Evolutionary conservation across 2,797 vertebrate species (phyloP), one percentile per base, ranked within the genome.

Genomic region (Leptodactylus fallax): DNA sequence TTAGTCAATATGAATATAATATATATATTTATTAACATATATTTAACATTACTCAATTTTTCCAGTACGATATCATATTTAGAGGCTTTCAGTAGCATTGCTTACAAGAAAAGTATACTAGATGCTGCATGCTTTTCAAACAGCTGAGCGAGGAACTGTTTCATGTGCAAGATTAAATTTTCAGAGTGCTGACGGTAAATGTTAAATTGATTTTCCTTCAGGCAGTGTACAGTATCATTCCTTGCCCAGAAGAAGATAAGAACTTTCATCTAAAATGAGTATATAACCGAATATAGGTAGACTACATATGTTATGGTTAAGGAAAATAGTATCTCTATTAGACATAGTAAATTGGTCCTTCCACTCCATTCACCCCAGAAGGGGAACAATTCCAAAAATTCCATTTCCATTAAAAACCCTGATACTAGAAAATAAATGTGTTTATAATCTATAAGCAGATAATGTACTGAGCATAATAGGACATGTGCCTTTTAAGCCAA

Each of bases 181-280:
- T 84, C 51, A 36, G 8, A 23, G 36, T 60, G 55, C 69, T 74
- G 67, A 11, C 82, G 60, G 82, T 74, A 84, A 84, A 84, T 76
- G 82, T 76, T 84, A 76, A 60, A 84, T 84, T 74, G 69, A 84
- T 84, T 74, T 84, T 84, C 13, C 55, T 72, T 49, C 14, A 84
- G 55, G 67, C 53, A 76, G 53, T 74, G 27, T 23, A 84, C 55
- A 84, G 69, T 60, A 58, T 72, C 55, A 60, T 74, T 74, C 69
- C 69, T 60, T 58, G 53, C 45, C 82, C 69, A 84, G 53, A 84
- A 21, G 36, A 63, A 74, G 69, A 72, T 71, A 83, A 55, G 51
- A 56, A 2, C 36, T 72, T 84, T 76, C 17, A 84, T 60, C 82
- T 23, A 23, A 47, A 74, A 84, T 76, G 27, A 61, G 69, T 60